Conservation (phyloP, 64 coral and sea anemone genomes). For the Stichodactyla mertensii region DNA sequence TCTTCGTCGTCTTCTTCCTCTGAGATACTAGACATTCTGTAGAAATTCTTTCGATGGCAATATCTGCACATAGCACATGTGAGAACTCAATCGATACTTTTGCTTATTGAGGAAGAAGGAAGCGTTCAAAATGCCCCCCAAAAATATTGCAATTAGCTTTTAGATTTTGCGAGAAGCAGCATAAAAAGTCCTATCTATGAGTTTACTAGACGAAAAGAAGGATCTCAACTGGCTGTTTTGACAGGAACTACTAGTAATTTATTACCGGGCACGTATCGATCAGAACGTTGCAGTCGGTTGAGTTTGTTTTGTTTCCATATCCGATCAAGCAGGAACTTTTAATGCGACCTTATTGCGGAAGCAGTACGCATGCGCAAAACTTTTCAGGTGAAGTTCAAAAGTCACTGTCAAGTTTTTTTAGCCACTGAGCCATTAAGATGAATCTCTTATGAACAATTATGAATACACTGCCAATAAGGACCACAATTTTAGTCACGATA, state of each 20-base stretch:
- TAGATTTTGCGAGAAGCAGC: no score
- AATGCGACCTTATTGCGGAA: neutral
- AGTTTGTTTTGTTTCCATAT: constrained; percentile 2
- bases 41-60: neutral
- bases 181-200: no score
- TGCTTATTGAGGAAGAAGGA: neutral
- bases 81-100: neutral
- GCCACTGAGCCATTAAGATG: no score
- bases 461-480: no score
- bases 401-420: neutral
- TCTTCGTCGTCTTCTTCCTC: constrained; percentile 17
- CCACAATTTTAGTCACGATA: no score
- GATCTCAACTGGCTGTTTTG: no score
- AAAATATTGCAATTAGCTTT: neutral
- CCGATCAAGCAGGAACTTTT: neutral
- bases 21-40: neutral
- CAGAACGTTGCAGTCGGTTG: neutral
- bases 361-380: neutral
- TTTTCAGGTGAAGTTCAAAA: neutral
- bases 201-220: no score
- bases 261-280: neutral
- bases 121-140: neutral
- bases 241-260: neutral
- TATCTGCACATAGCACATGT: neutral
- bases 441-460: no score